Percentiles rank a stretch among this genome's conserved stretches.
These are phyloP conservation scores for Trachymyrmex cornetzi DNA, from an alignment of 1,140 invertebrate species.

Conservation along the genomic window DNA sequence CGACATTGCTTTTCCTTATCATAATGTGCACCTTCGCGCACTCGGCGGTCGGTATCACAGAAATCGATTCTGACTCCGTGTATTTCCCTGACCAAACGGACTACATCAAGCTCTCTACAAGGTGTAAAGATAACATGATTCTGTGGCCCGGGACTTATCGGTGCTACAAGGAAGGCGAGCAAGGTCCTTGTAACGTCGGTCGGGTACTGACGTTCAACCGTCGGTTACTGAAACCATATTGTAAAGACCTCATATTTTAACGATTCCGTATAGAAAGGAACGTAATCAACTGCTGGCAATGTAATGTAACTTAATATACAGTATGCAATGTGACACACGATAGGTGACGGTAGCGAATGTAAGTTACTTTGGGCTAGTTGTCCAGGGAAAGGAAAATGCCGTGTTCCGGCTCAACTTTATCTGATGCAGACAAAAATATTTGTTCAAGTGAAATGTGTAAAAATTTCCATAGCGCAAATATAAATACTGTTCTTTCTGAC, in stretches of 20 bases:
- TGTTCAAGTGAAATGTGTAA: constrained; percentile 37
- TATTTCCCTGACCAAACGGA: constrained; percentile 77
- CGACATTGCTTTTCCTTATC: constrained; percentile 3
- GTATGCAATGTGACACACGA: not conserved
- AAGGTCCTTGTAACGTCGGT: constrained; percentile 77
- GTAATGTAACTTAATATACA: not conserved
- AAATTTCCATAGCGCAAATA: constrained; percentile 38
- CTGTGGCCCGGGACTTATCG: constrained; percentile 69
- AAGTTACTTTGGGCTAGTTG: not conserved
- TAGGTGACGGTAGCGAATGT: constrained; percentile 37
- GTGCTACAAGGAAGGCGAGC: constrained; percentile 74
- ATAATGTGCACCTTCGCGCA: not conserved
- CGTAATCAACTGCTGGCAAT: constrained; percentile 19
- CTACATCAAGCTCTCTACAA: constrained; percentile 63
- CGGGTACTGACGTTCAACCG: constrained; percentile 67
- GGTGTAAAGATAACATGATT: constrained; percentile 62
- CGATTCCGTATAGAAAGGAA: not conserved
- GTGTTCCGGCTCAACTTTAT: constrained; percentile 31
- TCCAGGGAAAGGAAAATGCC: not conserved
- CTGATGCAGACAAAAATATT: constrained; percentile 50
- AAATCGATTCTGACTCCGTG: constrained; percentile 38
- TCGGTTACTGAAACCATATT: constrained; percentile 65
- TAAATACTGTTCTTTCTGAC: constrained; percentile 35
- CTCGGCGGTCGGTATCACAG: constrained; percentile 44
- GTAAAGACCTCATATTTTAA: constrained; percentile 56